phyloP scores from a whole-genome alignment of 1,140 invertebrate species.

The Lepidurus packardi region DNA sequence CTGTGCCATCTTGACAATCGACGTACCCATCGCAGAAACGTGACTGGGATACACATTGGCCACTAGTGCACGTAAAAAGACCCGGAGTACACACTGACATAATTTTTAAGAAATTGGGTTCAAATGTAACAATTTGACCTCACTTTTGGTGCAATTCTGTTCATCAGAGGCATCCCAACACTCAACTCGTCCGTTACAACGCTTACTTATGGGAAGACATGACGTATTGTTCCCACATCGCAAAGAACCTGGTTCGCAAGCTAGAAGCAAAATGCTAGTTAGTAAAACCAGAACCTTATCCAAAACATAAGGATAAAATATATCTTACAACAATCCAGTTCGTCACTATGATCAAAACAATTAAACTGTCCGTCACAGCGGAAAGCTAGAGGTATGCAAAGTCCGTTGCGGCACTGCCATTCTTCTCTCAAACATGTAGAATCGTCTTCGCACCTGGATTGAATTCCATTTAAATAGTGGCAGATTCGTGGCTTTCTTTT shows the following conservation, averaged over 20 bases:
- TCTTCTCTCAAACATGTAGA: slow-evolving; percentile 53
- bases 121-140: slow-evolving; percentile 38
- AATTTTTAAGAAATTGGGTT: slow-evolving; percentile 32
- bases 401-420: slow-evolving; percentile 62
- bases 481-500: neutral
- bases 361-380: slow-evolving; percentile 70
- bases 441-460: slow-evolving; percentile 43
- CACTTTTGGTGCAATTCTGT: slow-evolving; percentile 59
- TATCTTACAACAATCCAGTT: slow-evolving; percentile 63
- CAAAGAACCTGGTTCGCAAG: slow-evolving; percentile 45
- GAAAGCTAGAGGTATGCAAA: slow-evolving; percentile 60
- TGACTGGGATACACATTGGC: slow-evolving; percentile 57
- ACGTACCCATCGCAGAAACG: slow-evolving; percentile 62
- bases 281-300: neutral
- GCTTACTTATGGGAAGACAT: slow-evolving; percentile 60
- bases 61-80: slow-evolving; percentile 59
- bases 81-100: slow-evolving; percentile 38
- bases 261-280: neutral
- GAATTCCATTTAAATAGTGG: neutral
- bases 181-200: slow-evolving; percentile 69
- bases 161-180: slow-evolving; percentile 79
- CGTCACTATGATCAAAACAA: slow-evolving; percentile 73
- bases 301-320: no score
- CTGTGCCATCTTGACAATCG: slow-evolving; percentile 64
- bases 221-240: slow-evolving; percentile 69